Conservation (phyloP, 1,140 invertebrate genomes). For the Lasioglossum baleicum region DNA sequence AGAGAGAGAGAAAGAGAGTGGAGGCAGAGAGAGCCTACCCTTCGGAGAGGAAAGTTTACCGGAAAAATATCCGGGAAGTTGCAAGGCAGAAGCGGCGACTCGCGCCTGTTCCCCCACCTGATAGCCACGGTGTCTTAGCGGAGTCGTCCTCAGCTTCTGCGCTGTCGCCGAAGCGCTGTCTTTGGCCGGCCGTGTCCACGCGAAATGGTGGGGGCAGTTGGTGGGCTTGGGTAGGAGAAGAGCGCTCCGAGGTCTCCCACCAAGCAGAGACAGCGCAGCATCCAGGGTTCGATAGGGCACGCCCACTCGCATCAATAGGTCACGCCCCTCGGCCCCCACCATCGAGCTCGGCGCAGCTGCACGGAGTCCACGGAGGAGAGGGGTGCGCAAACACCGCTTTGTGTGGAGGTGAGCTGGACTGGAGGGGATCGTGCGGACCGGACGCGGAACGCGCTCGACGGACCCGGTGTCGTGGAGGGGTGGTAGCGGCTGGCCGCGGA, state of each 20-base stretch:
- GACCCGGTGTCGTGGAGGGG: conserved; percentile 48
- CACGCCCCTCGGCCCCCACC: conserved; percentile 13
- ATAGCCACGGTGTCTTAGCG: background rate
- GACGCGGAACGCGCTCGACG: conserved; percentile 32
- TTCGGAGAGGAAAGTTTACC: conserved; percentile 72
- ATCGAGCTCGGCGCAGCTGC: conserved; percentile 5
- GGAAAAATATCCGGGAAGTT: conserved; percentile 77
- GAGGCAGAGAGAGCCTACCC: conserved; percentile 32
- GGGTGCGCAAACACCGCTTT: background rate
- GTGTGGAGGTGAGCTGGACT: conserved; percentile 1
- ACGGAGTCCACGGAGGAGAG: background rate
- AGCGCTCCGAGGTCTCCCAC: background rate
- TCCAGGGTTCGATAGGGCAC: conserved; percentile 14
- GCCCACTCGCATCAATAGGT: background rate
- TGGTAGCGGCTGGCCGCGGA: conserved; percentile 63
- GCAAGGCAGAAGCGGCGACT: conserved; percentile 52
- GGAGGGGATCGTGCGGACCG: background rate
- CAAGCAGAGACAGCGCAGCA: conserved; percentile 28
- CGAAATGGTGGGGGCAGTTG: background rate
- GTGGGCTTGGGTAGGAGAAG: background rate
- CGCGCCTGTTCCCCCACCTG: conserved; percentile 43
- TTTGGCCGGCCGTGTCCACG: conserved; percentile 29
- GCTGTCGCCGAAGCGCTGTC: conserved; percentile 49
- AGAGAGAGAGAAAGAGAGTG: conserved; percentile 33
- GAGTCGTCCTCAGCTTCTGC: conserved; percentile 54